A percentile compares a stretch with the other conserved stretches of the same genome.
phyloP scores from a whole-genome alignment of 2,113 vertebrate genomes.

The Petrocephalus zakoni region DNA sequence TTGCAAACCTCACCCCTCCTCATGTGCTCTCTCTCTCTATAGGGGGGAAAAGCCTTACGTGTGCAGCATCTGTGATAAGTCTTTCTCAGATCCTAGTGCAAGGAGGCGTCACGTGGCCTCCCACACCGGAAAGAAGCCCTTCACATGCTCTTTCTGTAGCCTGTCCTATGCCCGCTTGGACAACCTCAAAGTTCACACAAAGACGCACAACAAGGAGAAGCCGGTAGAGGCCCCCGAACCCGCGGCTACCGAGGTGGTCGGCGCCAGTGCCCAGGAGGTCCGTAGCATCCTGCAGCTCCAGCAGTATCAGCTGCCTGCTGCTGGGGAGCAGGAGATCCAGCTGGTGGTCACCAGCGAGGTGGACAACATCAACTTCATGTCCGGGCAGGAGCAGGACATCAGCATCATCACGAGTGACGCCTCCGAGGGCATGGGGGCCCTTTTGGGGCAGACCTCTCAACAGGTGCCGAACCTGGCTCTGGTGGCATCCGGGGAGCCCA shows the following conservation, averaged over 20 bases:
- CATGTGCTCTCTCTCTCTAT: conserved; percentile 35
- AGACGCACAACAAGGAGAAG: conserved; percentile 83
- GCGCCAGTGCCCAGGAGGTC: conserved; percentile 53
- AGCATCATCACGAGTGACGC: conserved; percentile 68
- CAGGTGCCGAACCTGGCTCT: conserved; percentile 74
- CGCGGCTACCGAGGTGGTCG: neutral
- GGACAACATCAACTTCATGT: conserved; percentile 77
- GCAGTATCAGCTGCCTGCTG: conserved; percentile 73
- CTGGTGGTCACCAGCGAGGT: conserved; percentile 78
- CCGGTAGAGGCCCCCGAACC: conserved; percentile 36
- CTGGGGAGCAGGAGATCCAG: conserved; percentile 80
- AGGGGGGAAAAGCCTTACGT: conserved; percentile 93
- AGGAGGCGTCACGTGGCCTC: conserved; percentile 83
- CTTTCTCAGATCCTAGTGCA: conserved; percentile 89
- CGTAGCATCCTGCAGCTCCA: conserved; percentile 76
- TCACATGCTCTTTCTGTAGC: conserved; percentile 78
- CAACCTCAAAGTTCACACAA: conserved; percentile 87
- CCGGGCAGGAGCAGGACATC: conserved; percentile 71
- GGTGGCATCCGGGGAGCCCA: conserved; percentile 62
- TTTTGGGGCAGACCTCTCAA: conserved; percentile 70
- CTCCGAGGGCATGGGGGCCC: conserved; percentile 50
- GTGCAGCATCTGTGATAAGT: conserved; percentile 80
- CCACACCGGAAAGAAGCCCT: conserved; percentile 88
- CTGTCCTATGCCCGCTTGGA: conserved; percentile 85
- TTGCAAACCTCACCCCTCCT: neutral